phyloP scores from a whole-genome alignment of 2,888 invertebrate genomes.

The Aphelenchoides bicaudatus region DNA sequence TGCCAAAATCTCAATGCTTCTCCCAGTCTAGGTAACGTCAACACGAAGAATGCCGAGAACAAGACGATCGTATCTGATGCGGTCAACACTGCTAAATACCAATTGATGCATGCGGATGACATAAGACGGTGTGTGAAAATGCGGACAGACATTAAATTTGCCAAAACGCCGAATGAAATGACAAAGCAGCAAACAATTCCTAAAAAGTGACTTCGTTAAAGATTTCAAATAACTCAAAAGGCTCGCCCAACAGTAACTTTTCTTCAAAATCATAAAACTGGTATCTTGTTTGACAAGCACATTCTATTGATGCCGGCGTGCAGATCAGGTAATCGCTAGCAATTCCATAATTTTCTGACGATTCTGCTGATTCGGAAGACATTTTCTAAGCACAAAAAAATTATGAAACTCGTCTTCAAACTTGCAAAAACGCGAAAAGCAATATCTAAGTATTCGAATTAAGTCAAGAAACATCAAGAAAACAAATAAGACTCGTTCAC shows the following conservation, averaged over 20 bases:
- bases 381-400: too few relatives aligned
- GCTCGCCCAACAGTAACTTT: conserved; percentile 43
- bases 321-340: conserved; percentile 26
- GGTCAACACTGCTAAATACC: conserved; percentile 53
- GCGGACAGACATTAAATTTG: conserved; percentile 41
- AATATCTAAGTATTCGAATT: too few relatives aligned
- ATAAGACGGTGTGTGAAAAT: conserved; percentile 55
- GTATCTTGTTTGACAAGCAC: conserved; percentile 48
- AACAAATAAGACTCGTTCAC: too few relatives aligned
- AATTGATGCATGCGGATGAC: conserved; percentile 49
- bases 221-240: conserved; percentile 41
- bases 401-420: too few relatives aligned
- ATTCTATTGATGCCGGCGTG: conserved; percentile 39
- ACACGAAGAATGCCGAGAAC: conserved; percentile 52
- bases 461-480: too few relatives aligned
- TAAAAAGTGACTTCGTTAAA: too few relatives aligned
- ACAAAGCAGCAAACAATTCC: conserved; percentile 22
- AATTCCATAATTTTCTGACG: too few relatives aligned
- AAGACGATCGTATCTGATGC: conserved; percentile 52
- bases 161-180: conserved; percentile 44
- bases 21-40: conserved; percentile 51
- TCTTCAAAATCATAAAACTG: conserved; percentile 46
- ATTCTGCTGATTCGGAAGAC: too few relatives aligned
- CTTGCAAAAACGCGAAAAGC: too few relatives aligned
- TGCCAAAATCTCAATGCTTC: conserved; percentile 46